Percentiles rank a stretch among this genome's conserved stretches.
Conservation (phyloP, 2,888 invertebrate species). For the Hypercompe scribonia region DNA sequence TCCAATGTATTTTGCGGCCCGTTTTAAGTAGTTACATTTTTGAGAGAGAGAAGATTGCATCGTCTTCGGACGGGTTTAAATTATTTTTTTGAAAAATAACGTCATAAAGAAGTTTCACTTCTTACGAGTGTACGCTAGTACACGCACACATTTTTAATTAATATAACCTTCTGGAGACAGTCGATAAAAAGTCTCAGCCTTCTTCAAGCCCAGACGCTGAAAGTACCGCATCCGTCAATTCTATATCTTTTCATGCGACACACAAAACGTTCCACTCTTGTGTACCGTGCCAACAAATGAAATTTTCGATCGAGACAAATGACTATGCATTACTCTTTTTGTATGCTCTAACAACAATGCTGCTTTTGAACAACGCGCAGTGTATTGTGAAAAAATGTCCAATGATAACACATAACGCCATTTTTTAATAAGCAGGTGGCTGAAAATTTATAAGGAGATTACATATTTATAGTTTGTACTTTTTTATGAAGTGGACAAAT, state of each 20-base stretch:
- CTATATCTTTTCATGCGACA: conserved; percentile 63
- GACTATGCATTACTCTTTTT: conserved; percentile 77
- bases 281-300: conserved; percentile 75
- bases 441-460: conserved; percentile 1
- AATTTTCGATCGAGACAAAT: conserved; percentile 80
- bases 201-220: conserved; percentile 30
- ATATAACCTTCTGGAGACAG: neutral
- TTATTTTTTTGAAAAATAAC: no score
- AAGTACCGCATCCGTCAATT: conserved; percentile 58
- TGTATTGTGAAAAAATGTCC: conserved; percentile 56
- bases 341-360: conserved; percentile 70
- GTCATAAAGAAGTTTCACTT: no score
- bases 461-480: conserved; percentile 8
- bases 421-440: conserved; percentile 19
- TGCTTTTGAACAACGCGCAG: conserved; percentile 61
- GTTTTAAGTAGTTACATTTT: no score
- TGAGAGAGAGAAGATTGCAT: no score
- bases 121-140: no score
- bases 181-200: conserved; percentile 16
- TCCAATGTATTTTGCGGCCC: no score
- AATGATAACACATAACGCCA: conserved; percentile 18
- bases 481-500: neutral
- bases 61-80: no score
- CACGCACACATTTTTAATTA: no score
- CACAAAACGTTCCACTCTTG: conserved; percentile 66